phyloP scores from a whole-genome alignment of 2,888 invertebrate genomes.

The Pherbina coryleti region DNA sequence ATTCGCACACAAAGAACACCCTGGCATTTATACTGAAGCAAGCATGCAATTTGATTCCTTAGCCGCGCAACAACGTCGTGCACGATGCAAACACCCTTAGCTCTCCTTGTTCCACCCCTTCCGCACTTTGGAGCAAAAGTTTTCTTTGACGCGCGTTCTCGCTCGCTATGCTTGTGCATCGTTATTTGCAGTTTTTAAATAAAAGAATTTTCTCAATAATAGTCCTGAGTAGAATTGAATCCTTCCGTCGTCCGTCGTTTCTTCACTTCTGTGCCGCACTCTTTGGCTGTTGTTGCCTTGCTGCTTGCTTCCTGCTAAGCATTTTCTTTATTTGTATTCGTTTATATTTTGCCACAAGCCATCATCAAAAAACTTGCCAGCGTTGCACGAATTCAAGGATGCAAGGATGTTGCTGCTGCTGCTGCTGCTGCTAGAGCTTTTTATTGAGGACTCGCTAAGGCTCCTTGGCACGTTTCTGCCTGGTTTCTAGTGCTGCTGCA shows the following conservation, averaged over 20 bases:
- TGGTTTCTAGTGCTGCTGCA: not conserved
- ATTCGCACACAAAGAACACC: constrained; percentile 2
- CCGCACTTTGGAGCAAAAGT: not conserved
- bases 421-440: not conserved
- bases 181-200: constrained; percentile 35
- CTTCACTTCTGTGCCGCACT: not conserved
- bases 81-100: no score
- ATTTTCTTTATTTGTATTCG: constrained; percentile 5
- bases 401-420: not conserved
- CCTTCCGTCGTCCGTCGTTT: not conserved
- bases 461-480: not conserved
- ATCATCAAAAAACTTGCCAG: not conserved
- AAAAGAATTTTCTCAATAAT: constrained; percentile 23
- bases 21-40: constrained; percentile 15
- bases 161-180: not conserved
- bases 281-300: not conserved
- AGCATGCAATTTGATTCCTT: not conserved
- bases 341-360: not conserved
- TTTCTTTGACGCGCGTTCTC: not conserved
- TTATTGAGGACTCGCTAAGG: not conserved
- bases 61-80: no score
- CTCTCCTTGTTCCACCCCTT: no score
- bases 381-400: not conserved
- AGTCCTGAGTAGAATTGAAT: not conserved
- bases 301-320: not conserved